Evolutionary conservation across 2,888 invertebrate species (phyloP).

Genomic region (Lycia hirtaria): DNA sequence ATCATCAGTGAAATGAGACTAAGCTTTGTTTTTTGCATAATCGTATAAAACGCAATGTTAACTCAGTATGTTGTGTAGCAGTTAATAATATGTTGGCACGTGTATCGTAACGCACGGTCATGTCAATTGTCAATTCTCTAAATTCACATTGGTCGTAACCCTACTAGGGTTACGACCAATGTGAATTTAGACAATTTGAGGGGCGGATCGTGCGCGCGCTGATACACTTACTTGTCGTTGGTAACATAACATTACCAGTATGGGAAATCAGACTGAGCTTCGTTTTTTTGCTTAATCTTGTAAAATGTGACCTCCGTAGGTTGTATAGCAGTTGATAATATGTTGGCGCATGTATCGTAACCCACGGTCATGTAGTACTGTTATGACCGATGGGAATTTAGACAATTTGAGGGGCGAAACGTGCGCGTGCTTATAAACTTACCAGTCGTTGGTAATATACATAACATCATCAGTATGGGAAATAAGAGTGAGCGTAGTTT

Average conservation of each 20-base stretch:
- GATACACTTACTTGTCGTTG: constrained; percentile 53
- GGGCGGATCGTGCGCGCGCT: constrained; percentile 62
- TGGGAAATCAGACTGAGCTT: too few relatives aligned
- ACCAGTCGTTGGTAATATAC: constrained; percentile 7
- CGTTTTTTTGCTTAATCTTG: constrained; percentile 18
- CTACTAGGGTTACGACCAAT: too few relatives aligned
- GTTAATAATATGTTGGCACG: too few relatives aligned
- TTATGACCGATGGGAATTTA: constrained; percentile 54
- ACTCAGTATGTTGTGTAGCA: too few relatives aligned
- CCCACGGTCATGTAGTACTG: constrained; percentile 53
- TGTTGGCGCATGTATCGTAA: constrained; percentile 51
- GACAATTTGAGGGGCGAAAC: constrained; percentile 75
- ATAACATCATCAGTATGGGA: constrained; percentile 2
- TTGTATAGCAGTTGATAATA: constrained; percentile 1
- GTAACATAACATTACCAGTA: background rate
- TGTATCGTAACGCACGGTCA: too few relatives aligned
- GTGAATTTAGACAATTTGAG: constrained; percentile 75
- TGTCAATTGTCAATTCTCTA: background rate
- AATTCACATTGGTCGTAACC: constrained; percentile 53
- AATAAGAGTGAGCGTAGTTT: too few relatives aligned
- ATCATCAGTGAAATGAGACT: background rate
- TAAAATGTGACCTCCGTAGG: background rate
- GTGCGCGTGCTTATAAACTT: constrained; percentile 61
- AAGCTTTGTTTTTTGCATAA: too few relatives aligned
- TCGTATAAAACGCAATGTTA: too few relatives aligned